A percentile compares a stretch with the other conserved stretches of the same genome.
phyloP scores from a whole-genome alignment of 2,888 invertebrate species.

The Polymixis lichenea region DNA sequence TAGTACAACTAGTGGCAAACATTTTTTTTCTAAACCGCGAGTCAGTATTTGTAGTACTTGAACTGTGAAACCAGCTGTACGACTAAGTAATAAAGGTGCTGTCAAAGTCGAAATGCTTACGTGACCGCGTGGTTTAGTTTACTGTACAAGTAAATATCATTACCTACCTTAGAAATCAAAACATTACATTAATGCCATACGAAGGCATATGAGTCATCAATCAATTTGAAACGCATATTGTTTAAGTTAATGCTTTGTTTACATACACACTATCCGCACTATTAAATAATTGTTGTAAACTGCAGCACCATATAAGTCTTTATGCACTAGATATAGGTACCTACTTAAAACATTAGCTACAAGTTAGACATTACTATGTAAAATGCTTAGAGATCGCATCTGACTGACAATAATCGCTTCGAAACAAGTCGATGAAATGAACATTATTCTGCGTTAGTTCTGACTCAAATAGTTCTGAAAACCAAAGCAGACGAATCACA shows the following conservation, averaged over 20 bases:
- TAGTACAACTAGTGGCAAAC: no score
- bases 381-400: not conserved
- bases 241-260: conserved; percentile 14
- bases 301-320: not conserved
- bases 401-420: not conserved
- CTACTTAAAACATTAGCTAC: not conserved
- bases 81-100: not conserved
- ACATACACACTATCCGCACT: conserved; percentile 1
- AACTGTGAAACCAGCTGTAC: not conserved
- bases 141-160: not conserved
- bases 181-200: not conserved
- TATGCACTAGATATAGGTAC: not conserved
- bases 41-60: no score
- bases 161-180: not conserved
- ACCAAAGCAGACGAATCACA: not conserved
- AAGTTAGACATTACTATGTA: not conserved
- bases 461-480: not conserved
- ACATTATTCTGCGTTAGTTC: not conserved
- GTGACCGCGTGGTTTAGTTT: not conserved
- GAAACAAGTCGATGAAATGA: not conserved
- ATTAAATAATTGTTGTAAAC: conserved; percentile 12
- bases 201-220: conserved; percentile 14
- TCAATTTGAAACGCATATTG: conserved; percentile 22
- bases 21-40: not conserved
- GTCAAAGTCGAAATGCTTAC: not conserved